A percentile compares a stretch with the other conserved stretches of the same genome.
Conservation (phyloP, 2,888 invertebrate genomes). For the Schrankia costaestrigalis region DNA sequence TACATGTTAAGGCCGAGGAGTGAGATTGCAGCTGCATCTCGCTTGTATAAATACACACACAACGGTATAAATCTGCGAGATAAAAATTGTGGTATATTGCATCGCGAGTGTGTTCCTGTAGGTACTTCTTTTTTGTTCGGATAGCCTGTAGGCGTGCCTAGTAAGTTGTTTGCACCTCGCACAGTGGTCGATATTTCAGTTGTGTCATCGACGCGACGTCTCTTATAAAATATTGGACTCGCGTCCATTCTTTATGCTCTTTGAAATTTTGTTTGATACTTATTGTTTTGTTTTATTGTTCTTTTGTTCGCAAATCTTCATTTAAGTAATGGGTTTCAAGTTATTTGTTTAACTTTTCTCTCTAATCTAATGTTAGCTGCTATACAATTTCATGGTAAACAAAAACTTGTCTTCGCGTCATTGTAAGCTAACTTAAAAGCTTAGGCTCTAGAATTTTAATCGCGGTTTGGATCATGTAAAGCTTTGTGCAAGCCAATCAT, state of each 20-base stretch:
- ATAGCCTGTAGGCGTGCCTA: constrained; percentile 75
- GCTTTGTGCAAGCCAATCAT: too few relatives aligned
- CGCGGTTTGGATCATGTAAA: too few relatives aligned
- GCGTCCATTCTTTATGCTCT: constrained; percentile 37
- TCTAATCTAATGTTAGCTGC: too few relatives aligned
- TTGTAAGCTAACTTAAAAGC: too few relatives aligned
- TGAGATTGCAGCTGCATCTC: constrained; percentile 36
- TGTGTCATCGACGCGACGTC: constrained; percentile 63
- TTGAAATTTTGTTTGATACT: constrained; percentile 30
- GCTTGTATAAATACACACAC: constrained; percentile 42
- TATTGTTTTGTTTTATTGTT: constrained; percentile 18
- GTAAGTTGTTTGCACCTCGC: constrained; percentile 76
- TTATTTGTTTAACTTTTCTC: too few relatives aligned
- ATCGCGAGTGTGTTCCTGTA: constrained; percentile 49
- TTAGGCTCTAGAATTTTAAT: too few relatives aligned
- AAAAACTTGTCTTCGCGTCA: too few relatives aligned
- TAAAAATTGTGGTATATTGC: constrained; percentile 77
- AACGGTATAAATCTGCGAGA: constrained; percentile 74
- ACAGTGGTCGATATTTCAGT: constrained; percentile 76
- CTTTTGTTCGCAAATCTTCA: constrained; percentile 6
- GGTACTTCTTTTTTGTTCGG: constrained; percentile 61
- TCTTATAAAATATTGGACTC: constrained; percentile 47
- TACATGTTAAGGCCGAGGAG: constrained; percentile 23
- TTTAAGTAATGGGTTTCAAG: constrained; percentile 8
- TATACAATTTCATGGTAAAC: too few relatives aligned